Evolutionary conservation across 2,888 invertebrate species (phyloP).

Genomic region (Galeruca laticollis): DNA sequence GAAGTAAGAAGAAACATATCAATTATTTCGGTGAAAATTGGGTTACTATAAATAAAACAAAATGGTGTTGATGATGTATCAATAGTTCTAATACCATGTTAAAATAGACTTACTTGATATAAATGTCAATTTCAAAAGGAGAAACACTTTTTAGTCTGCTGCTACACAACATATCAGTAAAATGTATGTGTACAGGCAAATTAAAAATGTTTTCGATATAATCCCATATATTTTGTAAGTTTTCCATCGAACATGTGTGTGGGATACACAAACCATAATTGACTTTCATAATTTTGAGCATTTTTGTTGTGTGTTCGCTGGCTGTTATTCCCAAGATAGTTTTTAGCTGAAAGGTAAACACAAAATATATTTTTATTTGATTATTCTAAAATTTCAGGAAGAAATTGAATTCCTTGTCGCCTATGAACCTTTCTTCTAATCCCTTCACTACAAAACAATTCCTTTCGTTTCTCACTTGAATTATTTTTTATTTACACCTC

Average conservation of each 20-base stretch:
- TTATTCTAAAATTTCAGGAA: too few species aligned
- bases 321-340: constrained; percentile 30
- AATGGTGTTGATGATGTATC: background rate
- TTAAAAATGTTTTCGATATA: constrained; percentile 48
- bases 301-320: constrained; percentile 28
- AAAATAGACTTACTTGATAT: constrained; percentile 28
- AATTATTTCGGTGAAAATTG: too few species aligned
- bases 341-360: constrained; percentile 35
- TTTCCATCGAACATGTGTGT: constrained; percentile 48
- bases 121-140: constrained; percentile 43
- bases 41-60: too few species aligned
- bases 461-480: too few species aligned
- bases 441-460: too few species aligned
- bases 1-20: too few species aligned
- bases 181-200: constrained; percentile 45
- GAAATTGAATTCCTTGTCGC: background rate
- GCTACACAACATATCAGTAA: constrained; percentile 47
- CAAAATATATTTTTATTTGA: too few species aligned
- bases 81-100: constrained; percentile 2
- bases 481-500: too few species aligned
- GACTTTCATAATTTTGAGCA: constrained; percentile 37
- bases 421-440: too few species aligned
- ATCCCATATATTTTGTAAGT: constrained; percentile 52
- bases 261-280: constrained; percentile 52
- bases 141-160: constrained; percentile 44